Evolutionary conservation across 2,888 invertebrate species (phyloP), one percentile per base, ranked within the genome.

Genomic region (Drosophila incognita): DNA sequence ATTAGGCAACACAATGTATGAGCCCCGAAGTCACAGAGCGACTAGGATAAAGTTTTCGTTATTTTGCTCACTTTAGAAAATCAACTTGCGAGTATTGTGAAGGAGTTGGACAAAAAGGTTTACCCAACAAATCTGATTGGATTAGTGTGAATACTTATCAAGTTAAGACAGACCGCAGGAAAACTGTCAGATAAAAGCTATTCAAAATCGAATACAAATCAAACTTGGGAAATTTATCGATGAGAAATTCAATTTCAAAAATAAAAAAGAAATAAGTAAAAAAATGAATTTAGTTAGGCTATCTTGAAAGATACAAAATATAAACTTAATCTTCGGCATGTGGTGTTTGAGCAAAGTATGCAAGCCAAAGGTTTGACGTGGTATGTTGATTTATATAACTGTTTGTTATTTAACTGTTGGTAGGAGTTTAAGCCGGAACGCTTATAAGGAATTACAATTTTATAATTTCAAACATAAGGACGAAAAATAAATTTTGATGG

Each of bases 1-100:
- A 82, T 82, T 83, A 83, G 59, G 62, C 52, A 54, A 51, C 52
- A 40, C 60, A 64, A 60, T 74, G 74, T 60, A 40, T 48, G 11
- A 49, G 42, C 49, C 52, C 40, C 27, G 11, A 35, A 54, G 48
- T 36, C 48, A 33, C 38, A 15, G 36, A 48, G 24, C 42, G 66
- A 54, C 57, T 40, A 36, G 67, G 49, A 42, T 42, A 31, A 58
- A 61, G 48, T 67, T 73, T 35, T 18, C 24, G n/a, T 36, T 27
- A 48, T 46, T 4, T 38, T n/a, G 27, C 13, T 62, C 33, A 5
- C 36, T 38, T 42, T 33, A 21, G 21, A 40, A 53, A n/a, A 13
- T 7, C 56, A 56, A 38, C 54, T 54, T 38, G 8, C 11, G 15
- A 29, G 21, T 8, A 15, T 38, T 38, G 38, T 56, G 11, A n/a